These are phyloP conservation scores for Lithodes maja DNA, from an alignment of 2,888 invertebrate species.

Conservation along the genomic window DNA sequence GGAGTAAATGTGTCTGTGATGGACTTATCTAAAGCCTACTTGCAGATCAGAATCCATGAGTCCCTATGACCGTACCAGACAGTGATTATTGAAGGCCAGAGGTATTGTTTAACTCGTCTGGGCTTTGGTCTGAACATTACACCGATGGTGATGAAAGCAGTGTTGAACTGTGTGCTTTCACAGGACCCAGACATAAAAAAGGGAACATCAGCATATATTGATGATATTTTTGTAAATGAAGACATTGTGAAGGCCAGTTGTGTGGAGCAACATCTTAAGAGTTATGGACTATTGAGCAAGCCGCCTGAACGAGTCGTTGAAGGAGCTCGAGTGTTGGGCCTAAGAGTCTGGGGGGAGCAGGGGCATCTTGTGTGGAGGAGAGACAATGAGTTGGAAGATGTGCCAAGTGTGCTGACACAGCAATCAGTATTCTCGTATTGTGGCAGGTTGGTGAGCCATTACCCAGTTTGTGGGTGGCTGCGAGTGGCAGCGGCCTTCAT, in stretches of 20 bases:
- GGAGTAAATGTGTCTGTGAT: conserved; percentile 29
- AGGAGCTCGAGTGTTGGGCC: conserved; percentile 37
- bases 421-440: conserved; percentile 34
- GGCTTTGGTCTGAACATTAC: conserved; percentile 39
- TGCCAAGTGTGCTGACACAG: conserved; percentile 21
- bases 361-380: conserved; percentile 4
- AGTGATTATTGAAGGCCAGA: conserved; percentile 1
- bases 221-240: conserved; percentile 47
- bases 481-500: conserved; percentile 5
- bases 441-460: conserved; percentile 29
- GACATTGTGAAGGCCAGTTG: conserved; percentile 13
- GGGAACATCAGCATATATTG: conserved; percentile 34
- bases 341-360: conserved; percentile 36
- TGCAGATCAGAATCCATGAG: conserved; percentile 38
- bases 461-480: conserved; percentile 46
- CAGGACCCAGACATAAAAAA: not conserved
- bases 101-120: conserved; percentile 34
- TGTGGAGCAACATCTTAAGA: conserved; percentile 3
- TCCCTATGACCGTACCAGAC: conserved; percentile 46
- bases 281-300: conserved; percentile 25
- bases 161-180: conserved; percentile 3
- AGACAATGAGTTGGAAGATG: conserved; percentile 26
- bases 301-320: conserved; percentile 21
- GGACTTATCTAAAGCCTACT: conserved; percentile 40
- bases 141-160: conserved; percentile 28